phyloP scores from a whole-genome alignment of 2,113 vertebrate genomes.

The Typhlomys cinereus region DNA sequence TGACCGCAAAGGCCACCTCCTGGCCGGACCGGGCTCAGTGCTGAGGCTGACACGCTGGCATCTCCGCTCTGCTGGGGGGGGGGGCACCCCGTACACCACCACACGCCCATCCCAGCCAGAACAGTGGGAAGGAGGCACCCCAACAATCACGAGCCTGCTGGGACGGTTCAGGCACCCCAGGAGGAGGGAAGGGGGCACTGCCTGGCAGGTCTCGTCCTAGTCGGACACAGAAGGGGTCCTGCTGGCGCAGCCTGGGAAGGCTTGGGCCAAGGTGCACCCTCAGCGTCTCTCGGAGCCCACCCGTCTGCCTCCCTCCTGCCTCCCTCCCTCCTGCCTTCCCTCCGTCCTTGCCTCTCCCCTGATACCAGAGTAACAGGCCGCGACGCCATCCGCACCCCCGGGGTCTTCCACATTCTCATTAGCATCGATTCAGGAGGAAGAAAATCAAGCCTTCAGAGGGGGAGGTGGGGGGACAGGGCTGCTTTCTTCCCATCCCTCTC shows the following conservation, averaged over 20 bases:
- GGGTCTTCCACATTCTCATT: neutral
- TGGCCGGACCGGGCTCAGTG: neutral
- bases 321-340: neutral
- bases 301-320: neutral
- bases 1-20: neutral
- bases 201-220: neutral
- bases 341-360: neutral
- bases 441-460: neutral
- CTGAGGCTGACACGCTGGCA: neutral
- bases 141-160: neutral
- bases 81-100: neutral
- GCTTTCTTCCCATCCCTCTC: constrained; percentile 32
- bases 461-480: neutral
- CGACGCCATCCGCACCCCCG: neutral
- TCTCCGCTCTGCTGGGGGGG: too few relatives aligned
- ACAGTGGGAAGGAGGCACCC: rapidly evolving
- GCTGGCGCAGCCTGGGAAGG: neutral
- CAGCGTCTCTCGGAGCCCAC: neutral
- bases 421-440: neutral
- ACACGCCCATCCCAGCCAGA: neutral
- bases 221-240: neutral
- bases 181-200: neutral
- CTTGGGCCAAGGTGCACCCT: too few relatives aligned
- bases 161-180: neutral
- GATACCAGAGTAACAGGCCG: neutral